Base-by-base conservation (phyloP, 2,797 vertebrate species). In the Chelonia mydas region DNA sequence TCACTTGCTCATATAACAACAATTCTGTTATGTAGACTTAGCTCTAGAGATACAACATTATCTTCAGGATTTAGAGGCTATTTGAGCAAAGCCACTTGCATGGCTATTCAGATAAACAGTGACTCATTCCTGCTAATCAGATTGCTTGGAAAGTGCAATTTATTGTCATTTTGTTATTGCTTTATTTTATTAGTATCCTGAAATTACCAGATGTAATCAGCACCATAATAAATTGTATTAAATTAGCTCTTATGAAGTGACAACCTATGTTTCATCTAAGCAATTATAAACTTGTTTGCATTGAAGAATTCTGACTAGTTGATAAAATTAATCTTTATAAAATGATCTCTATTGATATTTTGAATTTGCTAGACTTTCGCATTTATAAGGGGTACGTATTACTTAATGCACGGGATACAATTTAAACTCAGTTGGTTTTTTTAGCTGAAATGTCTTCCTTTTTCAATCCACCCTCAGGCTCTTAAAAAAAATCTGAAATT, bases 341-440 rank as follows among this genome's bases (percentile, higher is more conserved):
- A 92, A 61, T 5, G 51, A 85, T 5, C 31, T 50, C 0, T 0
- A 2, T 86, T 87, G 59, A 49, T 31, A 50, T 28, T 65, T 86
- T 55, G 28, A 85, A 78, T 13, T 45, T 76, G 9, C 68, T 76
- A 41, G 90, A 50, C 5, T 76, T 83, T 17, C 2, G 1, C 3
- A 0, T 15, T 8, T 0, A 1, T 28, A 84, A 80, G 13, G 33
- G 49, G 4, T 37, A 33, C 4, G 57, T 31, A 6, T 25, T 45
- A 23, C 54, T 6, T 27, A 74, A 74, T 74, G 23, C 25, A 41
- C 41, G 1, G 4, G 2, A 7, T 45, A 31, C 54, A 49, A 55
- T 23, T n/a, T 49, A 90, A 85, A 57, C 17, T 6, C 77, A 12
- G 6, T 31, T 78, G 51, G 27, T 4, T n/a, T 72, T 31, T 87